Percentiles rank a stretch among this genome's conserved stretches.
Conservation (phyloP, 1,140 invertebrate species). For the Octopus sinensis region DNA sequence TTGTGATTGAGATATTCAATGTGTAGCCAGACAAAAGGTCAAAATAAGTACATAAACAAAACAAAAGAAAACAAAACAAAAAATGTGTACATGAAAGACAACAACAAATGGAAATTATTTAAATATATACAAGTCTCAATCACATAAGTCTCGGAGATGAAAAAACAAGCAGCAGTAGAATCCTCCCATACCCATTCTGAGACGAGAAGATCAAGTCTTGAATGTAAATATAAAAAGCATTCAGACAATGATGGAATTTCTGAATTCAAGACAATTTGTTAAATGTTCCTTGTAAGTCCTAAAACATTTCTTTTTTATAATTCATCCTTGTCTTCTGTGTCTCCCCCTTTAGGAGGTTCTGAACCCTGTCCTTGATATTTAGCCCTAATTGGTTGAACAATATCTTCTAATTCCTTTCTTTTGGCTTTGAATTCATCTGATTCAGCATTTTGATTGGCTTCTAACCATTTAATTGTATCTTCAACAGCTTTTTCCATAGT, state of each 20-base stretch:
- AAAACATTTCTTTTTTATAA: constrained; percentile 62
- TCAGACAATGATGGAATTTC: too few species aligned
- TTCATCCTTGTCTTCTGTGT: constrained; percentile 81
- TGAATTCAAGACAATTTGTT: background rate
- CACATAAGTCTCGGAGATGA: background rate
- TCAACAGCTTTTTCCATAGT: constrained; percentile 94
- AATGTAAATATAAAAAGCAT: too few species aligned
- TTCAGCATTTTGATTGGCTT: constrained; percentile 91
- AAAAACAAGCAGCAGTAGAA: too few species aligned
- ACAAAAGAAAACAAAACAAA: background rate
- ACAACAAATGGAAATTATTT: background rate
- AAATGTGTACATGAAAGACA: background rate
- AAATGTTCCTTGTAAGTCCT: constrained; percentile 1
- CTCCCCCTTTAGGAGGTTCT: constrained; percentile 57
- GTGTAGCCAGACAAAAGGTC: background rate
- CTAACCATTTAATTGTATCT: constrained; percentile 96
- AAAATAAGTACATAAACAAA: background rate
- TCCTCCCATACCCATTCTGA: too few species aligned
- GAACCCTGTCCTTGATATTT: constrained; percentile 90
- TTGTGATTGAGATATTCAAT: too few species aligned
- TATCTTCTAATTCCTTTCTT: constrained; percentile 93
- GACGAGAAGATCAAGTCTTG: too few species aligned
- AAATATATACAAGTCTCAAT: constrained; percentile 1
- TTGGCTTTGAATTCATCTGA: constrained; percentile 91
- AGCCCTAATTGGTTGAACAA: constrained; percentile 95